Evolutionary conservation across 2,797 vertebrate species (phyloP).

Genomic region (Parambassis ranga): DNA sequence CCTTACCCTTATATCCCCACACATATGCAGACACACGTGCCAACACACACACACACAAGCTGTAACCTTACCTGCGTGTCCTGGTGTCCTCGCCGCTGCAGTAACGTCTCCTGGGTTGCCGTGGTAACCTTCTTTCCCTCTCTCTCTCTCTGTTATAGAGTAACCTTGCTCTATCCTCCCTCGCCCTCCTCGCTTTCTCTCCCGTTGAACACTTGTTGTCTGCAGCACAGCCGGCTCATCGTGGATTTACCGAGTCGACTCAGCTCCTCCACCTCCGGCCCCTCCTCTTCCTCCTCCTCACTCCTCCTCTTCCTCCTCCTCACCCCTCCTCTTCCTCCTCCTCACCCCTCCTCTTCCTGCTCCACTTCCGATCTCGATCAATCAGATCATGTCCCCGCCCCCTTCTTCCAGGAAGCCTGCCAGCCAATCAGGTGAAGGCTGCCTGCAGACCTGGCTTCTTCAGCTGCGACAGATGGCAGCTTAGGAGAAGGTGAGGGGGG

Average conservation of each 20-base stretch:
- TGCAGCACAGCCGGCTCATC: constrained; percentile 58
- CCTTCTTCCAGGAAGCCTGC: constrained; percentile 6
- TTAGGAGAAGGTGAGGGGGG: background rate
- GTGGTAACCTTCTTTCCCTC: constrained; percentile 43
- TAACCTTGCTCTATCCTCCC: constrained; percentile 17
- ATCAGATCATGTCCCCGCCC: constrained; percentile 27
- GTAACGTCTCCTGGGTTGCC: constrained; percentile 46
- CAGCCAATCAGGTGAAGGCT: constrained; percentile 33
- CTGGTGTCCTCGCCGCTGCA: constrained; percentile 36
- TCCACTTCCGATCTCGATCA: constrained; percentile 33
- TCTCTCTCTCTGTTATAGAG: background rate
- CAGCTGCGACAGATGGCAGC: constrained; percentile 35
- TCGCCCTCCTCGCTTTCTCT: constrained; percentile 19
- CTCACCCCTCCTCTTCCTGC: background rate
- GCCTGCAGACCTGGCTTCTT: background rate
- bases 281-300: constrained; percentile 16
- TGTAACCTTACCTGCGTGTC: constrained; percentile 64
- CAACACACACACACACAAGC: constrained; percentile 16
- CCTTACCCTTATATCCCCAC: background rate
- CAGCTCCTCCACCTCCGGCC: constrained; percentile 43
- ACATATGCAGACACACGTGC: background rate
- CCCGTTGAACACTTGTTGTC: constrained; percentile 65
- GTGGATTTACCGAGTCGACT: constrained; percentile 63
- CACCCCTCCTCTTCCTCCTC: background rate
- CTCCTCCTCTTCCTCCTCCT: constrained; percentile 45